Evolutionary conservation across 2,113 vertebrate species (phyloP), one percentile per base, ranked within the genome.

Genomic region (Tichodroma muraria): DNA sequence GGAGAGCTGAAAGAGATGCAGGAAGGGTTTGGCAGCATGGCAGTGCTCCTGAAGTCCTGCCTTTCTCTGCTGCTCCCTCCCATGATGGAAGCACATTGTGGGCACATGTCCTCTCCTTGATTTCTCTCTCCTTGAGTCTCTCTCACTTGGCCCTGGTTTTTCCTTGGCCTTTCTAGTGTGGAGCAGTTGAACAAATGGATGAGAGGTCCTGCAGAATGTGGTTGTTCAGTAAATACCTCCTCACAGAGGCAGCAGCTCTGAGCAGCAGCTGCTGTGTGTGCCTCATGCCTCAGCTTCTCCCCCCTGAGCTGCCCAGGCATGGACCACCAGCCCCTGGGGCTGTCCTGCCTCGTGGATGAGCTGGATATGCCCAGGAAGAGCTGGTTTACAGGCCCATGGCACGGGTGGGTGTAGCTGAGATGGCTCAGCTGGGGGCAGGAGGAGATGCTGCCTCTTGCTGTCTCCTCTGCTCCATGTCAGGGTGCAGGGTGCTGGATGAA

Each of bases 81-180:
- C 15, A 0, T 44, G 13, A 15, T 0, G 0, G 59, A 8, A 52
- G 44, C 35, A 23, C 3, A 1, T 4, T 25, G 52, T 61, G 61
- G 60, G 18, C 52, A n/a, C 2, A 0, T 4, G 3, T 28, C 30
- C 42, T 3, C 2, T 3, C 56, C 85, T 80, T 28, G 53, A 5
- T n/a, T n/a, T n/a, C n/a, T n/a, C n/a, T n/a, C n/a, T n/a, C n/a
- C n/a, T n/a, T n/a, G n/a, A n/a, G n/a, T n/a, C n/a, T n/a, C 64
- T 71, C 4, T 2, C 37, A 1, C 63, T 68, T 52, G 47, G 10
- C 45, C 31, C 37, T 11, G 60, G 38, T 24, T 89, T 94, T 85
- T 5, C 28, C 35, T 79, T 13, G 4, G 42, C 64, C 47, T 85
- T 88, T 88, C 0, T 0, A 40, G 42, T 80, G 68, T 8, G 5